These are phyloP conservation scores for Sminthurinus aureus DNA, from an alignment of 2,888 invertebrate species.

Conservation along the genomic window DNA sequence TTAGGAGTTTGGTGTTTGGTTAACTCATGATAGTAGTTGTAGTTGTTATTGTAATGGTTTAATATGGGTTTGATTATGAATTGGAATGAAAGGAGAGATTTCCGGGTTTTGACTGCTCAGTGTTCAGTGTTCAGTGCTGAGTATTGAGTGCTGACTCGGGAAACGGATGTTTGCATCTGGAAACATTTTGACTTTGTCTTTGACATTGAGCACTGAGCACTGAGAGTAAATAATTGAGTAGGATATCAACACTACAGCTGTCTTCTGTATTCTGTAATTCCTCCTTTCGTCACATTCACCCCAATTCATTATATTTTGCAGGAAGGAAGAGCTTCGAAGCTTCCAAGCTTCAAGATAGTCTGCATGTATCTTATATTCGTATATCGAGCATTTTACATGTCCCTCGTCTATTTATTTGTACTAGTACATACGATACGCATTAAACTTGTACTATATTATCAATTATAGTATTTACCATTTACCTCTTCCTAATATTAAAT, in stretches of 20 bases:
- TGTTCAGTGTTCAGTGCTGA: too few relatives aligned
- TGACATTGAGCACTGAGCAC: background rate
- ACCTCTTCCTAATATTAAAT: too few relatives aligned
- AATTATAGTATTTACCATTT: too few relatives aligned
- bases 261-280: background rate
- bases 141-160: background rate
- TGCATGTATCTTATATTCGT: too few relatives aligned
- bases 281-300: background rate
- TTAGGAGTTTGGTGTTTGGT: too few relatives aligned
- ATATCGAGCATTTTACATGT: too few relatives aligned
- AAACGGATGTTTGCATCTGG: conserved; percentile 25
- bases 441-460: too few relatives aligned
- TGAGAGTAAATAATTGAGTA: background rate
- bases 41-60: background rate
- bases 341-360: background rate
- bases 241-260: conserved; percentile 15
- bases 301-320: background rate
- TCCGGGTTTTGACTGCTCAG: background rate
- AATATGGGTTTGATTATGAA: background rate
- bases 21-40: too few relatives aligned
- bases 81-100: conserved; percentile 8
- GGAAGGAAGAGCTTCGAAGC: too few relatives aligned
- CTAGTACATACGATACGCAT: too few relatives aligned
- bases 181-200: background rate
- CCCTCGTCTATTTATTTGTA: too few relatives aligned